Base-by-base conservation (phyloP, 2,888 invertebrate genomes). In the Microctonus hyperodae region DNA sequence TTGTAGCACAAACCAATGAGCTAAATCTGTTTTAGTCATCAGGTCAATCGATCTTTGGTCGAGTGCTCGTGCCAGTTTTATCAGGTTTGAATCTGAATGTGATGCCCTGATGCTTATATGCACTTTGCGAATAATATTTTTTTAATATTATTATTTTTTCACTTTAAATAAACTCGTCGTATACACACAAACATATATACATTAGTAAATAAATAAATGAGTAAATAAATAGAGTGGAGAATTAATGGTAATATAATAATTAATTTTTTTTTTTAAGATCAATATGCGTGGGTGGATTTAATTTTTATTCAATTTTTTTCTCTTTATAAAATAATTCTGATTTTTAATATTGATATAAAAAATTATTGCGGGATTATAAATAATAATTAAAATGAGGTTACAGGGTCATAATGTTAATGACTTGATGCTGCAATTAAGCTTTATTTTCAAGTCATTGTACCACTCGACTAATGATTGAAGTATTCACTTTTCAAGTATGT, bases 21-120 rank as follows among this genome's bases (percentile, higher is more conserved):
- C 62, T 51, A 53, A 37, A 62, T 53, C 62, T 9, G 28, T 51
- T 35, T 44, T 53, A 35, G 62, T 37, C 62, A 62, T 62, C 35
- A 10, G 62, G 62, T 62, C 62, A 62, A 62, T 62, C 62, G 53
- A 62, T 62, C 55, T 55, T 16, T 44, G 7, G 44, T 44, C 55
- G 59, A 28, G 44, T 28, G 28, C 59, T 60, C 31, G 59, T 60
- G 48, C 62, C 51, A 51, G 51, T 51, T 62, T 51, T 62, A 51
- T 62, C 37, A 33, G 13, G 51, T 62, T 35, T 25, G 62, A 37
- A 62, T 51, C 53, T 62, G 53, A 33, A 53, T 53, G 31, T 48
- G 48, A 59, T 25, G 16, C 48, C 23, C 53, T 13, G 13, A 28
- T 48, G 20, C 31, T 48, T 35, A 16, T 51, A 61, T 35, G 20